Base-by-base conservation (phyloP, 2,888 invertebrate genomes). In the Trachelus troglodyta region DNA sequence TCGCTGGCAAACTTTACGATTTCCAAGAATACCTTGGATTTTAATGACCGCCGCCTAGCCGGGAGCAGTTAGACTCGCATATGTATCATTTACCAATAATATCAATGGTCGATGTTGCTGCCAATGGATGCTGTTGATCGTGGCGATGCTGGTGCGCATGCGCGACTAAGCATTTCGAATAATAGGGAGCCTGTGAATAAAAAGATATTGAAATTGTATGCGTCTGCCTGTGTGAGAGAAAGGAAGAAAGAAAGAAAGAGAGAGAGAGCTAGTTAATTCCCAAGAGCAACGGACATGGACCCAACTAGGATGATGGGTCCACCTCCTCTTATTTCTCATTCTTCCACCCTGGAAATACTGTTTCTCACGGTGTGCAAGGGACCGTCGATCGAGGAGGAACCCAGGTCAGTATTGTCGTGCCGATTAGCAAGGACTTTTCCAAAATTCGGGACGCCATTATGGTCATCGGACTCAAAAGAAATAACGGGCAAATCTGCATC, bases 291-390 rank as follows among this genome's bases (percentile, higher is more conserved):
- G 71, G 34, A 34, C 56, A 56, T 23, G 56, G 56, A 56, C 56
- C 80, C 75, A 69, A 79, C 68, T 40, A 40, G 77, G 75, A 73
- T 79, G 40, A 34, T 71, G 35, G 34, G 34, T 77, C 77, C 73
- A 75, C 79, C 34, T 34, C 75, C 75, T 71, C 71, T 68, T n/a
- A 34, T 75, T 69, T 69, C 34, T 69, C 37, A 76, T 78, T 76
- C 75, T 79, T 82, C 79, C 69, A 76, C 79, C 77, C 79, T 78
- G 75, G 74, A 81, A 84, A 86, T 80, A 85, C 83, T 85, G 86
- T 88, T 90, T 90, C 89, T 90, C 90, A 90, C 90, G 90, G 87
- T 89, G 85, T 56, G 83, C 80, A 87, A 86, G 86, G 85, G 84
- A 84, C 86, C 82, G 85, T 83, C 85, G 85, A 56, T 9, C 23